phyloP scores from a whole-genome alignment of 1,140 invertebrate genomes.

The Drosophila fuyamai region DNA sequence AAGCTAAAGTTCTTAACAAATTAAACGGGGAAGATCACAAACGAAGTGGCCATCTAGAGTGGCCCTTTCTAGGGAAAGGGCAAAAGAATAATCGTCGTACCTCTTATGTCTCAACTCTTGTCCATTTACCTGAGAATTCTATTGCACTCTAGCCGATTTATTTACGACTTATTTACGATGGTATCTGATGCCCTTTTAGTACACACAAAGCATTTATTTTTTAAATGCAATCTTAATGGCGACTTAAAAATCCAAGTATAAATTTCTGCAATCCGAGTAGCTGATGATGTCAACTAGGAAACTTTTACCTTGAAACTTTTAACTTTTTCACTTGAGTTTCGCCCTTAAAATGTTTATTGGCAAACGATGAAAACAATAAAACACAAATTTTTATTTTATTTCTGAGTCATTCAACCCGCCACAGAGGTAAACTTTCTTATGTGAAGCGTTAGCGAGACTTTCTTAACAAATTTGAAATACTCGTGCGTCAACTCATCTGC shows the following conservation, averaged over 20 bases:
- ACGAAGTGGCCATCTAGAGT: background rate
- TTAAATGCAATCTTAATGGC: conserved; percentile 52
- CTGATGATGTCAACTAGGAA: conserved; percentile 49
- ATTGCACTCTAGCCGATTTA: conserved; percentile 12
- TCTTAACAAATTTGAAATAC: conserved; percentile 73
- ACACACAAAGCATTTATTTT: background rate
- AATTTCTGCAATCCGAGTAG: conserved; percentile 15
- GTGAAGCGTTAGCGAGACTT: conserved; percentile 36
- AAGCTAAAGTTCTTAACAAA: background rate
- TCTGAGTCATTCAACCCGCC: conserved; percentile 75
- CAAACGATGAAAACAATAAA: conserved; percentile 22
- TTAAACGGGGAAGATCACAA: background rate
- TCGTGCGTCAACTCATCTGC: conserved; percentile 35
- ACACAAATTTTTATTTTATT: conserved; percentile 60
- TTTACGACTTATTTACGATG: conserved; percentile 19
- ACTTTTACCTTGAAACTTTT: conserved; percentile 39
- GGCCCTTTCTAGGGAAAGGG: background rate
- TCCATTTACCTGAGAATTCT: conserved; percentile 5
- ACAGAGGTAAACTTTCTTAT: conserved; percentile 58
- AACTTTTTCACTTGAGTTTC: conserved; percentile 16
- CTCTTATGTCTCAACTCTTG: background rate
- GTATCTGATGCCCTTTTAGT: background rate
- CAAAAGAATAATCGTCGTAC: background rate
- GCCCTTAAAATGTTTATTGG: conserved; percentile 43
- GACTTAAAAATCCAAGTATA: conserved; percentile 50